phyloP scores from a whole-genome alignment of 2,797 vertebrate species.

The Gastrophryne carolinensis region DNA sequence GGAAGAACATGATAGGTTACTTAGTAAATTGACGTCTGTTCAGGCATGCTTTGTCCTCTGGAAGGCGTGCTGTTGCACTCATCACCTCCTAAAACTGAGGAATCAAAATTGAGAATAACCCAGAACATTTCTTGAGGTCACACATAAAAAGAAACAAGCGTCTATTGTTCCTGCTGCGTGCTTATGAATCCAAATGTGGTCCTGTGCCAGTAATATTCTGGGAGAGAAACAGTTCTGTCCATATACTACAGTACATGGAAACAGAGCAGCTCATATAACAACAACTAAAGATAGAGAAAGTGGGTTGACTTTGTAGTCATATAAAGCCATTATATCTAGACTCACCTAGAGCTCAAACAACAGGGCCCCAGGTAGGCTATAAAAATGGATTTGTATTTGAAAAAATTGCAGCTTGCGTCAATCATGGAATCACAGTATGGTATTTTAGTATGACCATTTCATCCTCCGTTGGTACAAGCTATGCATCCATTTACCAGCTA shows the following conservation, averaged over 20 bases:
- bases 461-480: too few relatives aligned
- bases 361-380: too few relatives aligned
- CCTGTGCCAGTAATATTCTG: conserved; percentile 3
- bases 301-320: neutral
- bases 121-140: conserved; percentile 2
- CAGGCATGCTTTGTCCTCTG: conserved; percentile 27
- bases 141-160: conserved; percentile 20
- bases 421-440: too few relatives aligned
- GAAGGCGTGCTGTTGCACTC: conserved; percentile 21
- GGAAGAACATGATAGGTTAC: conserved; percentile 38
- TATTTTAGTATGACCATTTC: too few relatives aligned
- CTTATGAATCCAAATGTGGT: neutral
- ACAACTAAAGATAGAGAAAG: conserved; percentile 1
- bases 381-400: too few relatives aligned
- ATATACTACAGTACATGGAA: neutral
- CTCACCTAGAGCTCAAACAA: too few relatives aligned
- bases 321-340: too few relatives aligned
- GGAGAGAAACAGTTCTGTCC: conserved; percentile 4
- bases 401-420: too few relatives aligned
- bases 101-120: conserved; percentile 28
- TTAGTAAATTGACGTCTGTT: conserved; percentile 44
- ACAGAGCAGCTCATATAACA: neutral
- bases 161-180: conserved; percentile 23
- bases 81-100: conserved; percentile 15
- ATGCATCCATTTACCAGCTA: too few relatives aligned